phyloP scores from a whole-genome alignment of 2,113 vertebrate genomes.

The Brachyhypopomus occidentalis region DNA sequence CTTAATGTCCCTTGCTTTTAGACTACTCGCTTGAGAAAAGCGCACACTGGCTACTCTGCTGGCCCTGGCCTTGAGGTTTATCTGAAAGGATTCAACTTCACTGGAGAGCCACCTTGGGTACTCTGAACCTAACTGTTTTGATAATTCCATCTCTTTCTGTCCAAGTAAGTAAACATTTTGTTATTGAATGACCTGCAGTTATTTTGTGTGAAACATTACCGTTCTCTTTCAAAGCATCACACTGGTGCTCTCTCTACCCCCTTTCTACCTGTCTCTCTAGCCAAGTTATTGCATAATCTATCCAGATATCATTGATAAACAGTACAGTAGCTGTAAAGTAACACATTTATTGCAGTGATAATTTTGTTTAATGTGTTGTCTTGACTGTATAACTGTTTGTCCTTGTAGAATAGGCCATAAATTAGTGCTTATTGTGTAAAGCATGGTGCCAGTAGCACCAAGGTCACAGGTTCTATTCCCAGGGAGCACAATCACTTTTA shows the following conservation, averaged over 20 bases:
- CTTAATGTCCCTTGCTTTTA: conserved; percentile 47
- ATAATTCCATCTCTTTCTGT: conserved; percentile 71
- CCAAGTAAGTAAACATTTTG: conserved; percentile 66
- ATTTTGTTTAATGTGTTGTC: background rate
- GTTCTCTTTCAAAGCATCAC: too few relatives aligned
- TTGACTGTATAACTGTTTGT: background rate
- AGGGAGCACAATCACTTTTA: too few relatives aligned
- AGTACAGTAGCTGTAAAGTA: background rate
- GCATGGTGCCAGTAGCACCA: background rate
- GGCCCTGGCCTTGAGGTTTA: conserved; percentile 74
- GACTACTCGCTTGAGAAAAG: conserved; percentile 66
- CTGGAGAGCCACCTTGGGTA: conserved; percentile 71
- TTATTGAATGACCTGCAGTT: background rate
- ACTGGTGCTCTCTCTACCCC: too few relatives aligned
- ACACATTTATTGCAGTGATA: background rate
- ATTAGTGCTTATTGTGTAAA: background rate
- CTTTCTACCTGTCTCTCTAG: too few relatives aligned
- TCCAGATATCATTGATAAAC: background rate
- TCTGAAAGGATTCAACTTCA: conserved; percentile 76
- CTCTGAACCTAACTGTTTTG: conserved; percentile 60
- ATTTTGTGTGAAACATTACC: too few relatives aligned
- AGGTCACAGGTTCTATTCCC: background rate
- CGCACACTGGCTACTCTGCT: conserved; percentile 64
- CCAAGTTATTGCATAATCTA: too few relatives aligned
- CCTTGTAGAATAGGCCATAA: background rate